A percentile compares a stretch with the other conserved stretches of the same genome.
Conservation (phyloP, 2,797 vertebrate species). For the Hapalemur alaotrensis region DNA sequence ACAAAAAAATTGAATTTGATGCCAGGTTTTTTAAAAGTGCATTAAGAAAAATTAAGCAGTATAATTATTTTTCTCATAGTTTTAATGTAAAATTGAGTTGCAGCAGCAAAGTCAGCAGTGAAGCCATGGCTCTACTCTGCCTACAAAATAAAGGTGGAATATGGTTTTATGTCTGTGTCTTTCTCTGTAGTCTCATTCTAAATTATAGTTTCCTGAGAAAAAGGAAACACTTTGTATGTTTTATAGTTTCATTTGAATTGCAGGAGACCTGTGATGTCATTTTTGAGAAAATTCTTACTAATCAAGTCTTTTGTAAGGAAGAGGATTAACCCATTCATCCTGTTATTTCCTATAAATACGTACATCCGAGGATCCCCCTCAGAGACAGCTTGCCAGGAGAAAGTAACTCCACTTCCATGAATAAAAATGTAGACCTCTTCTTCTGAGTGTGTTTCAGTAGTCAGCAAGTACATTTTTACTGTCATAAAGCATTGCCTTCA, state of each 20-base stretch:
- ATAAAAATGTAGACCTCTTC: neutral
- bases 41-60: neutral
- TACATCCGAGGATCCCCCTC: neutral
- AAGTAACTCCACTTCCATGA: neutral
- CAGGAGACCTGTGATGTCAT: neutral
- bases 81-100: slow-evolving; percentile 20
- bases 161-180: neutral
- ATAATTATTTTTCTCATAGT: neutral
- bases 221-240: neutral
- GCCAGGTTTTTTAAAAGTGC: neutral
- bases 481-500: neutral
- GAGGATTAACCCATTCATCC: neutral
- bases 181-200: neutral
- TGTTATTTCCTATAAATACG: neutral
- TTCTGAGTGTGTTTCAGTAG: neutral
- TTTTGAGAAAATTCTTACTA: slow-evolving; percentile 30
- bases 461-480: neutral
- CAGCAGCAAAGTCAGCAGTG: neutral
- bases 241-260: slow-evolving; percentile 20
- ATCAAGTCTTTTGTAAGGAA: neutral
- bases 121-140: neutral
- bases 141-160: neutral
- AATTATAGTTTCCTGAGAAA: neutral
- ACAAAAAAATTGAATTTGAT: neutral
- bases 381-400: neutral